These are phyloP conservation scores for Numenius phaeopus DNA, from an alignment of 2,797 vertebrate genomes.

Conservation along the genomic window DNA sequence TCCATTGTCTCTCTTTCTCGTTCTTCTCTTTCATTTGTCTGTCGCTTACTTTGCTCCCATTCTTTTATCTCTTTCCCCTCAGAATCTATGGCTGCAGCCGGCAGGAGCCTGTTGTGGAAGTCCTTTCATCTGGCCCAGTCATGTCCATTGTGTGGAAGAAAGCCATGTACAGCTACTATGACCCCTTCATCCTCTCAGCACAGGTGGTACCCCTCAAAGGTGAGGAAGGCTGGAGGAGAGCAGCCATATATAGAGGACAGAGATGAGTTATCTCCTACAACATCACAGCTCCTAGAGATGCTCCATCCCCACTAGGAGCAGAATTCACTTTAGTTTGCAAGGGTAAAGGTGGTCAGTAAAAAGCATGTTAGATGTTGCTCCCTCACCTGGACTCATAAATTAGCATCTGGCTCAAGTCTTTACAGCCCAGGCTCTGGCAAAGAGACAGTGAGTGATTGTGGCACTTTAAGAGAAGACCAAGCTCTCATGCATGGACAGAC, in stretches of 20 bases:
- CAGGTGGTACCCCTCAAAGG: conserved; percentile 82
- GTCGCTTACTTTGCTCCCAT: neutral
- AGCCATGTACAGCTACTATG: conserved; percentile 89
- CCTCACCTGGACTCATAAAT: neutral
- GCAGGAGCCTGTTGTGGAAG: conserved; percentile 85
- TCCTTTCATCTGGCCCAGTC: conserved; percentile 88
- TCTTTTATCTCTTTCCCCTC: neutral
- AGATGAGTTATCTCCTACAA: neutral
- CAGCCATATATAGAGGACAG: neutral
- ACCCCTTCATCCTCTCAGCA: conserved; percentile 88
- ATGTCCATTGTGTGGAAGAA: conserved; percentile 95
- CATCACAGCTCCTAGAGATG: neutral
- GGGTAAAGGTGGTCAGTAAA: neutral
- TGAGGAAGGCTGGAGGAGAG: conserved; percentile 61
- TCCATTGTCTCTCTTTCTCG: neutral
- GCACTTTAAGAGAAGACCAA: neutral
- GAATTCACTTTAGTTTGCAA: neutral
- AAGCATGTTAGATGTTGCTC: neutral
- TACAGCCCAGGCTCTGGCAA: neutral
- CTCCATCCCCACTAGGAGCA: neutral
- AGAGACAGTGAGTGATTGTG: neutral
- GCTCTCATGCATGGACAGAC: neutral
- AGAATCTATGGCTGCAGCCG: conserved; percentile 92
- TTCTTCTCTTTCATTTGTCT: neutral
- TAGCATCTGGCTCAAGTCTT: neutral